Evolutionary conservation across 1,140 invertebrate genomes (phyloP).

Genomic region (Drosophila kurseongensis): DNA sequence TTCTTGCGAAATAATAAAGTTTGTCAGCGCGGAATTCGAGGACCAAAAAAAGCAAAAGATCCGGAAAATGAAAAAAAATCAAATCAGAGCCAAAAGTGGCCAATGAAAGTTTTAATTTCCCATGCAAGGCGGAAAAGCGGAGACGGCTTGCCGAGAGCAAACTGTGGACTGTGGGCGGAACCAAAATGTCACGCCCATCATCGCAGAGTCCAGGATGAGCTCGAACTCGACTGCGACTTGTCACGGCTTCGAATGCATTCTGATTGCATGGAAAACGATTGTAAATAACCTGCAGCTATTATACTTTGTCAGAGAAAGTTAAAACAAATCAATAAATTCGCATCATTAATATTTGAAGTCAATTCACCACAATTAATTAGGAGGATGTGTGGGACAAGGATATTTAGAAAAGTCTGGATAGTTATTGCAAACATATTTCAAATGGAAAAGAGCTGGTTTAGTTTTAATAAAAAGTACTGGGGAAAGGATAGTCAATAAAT

Average conservation of each 20-base stretch:
- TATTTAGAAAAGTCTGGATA: too few relatives aligned
- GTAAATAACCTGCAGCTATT: conserved; percentile 24
- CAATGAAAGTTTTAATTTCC: conserved; percentile 50
- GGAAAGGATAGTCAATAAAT: too few relatives aligned
- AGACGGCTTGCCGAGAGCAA: conserved; percentile 18
- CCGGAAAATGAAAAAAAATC: conserved; percentile 21
- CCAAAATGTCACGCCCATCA: conserved; percentile 38
- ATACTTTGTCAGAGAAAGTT: conserved; percentile 19
- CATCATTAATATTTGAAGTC: not conserved
- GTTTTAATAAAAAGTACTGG: too few relatives aligned
- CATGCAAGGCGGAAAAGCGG: not conserved
- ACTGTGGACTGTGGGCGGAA: conserved; percentile 18
- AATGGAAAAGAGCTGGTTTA: too few relatives aligned
- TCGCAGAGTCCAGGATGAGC: conserved; percentile 21
- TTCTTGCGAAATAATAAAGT: conserved; percentile 88
- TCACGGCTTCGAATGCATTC: conserved; percentile 16
- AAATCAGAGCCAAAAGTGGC: conserved; percentile 54
- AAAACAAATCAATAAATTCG: conserved; percentile 19
- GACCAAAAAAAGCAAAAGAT: conserved; percentile 4
- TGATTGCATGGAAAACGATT: conserved; percentile 8
- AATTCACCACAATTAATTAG: too few relatives aligned
- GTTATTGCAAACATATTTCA: too few relatives aligned
- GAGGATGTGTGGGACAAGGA: too few relatives aligned
- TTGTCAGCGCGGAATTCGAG: conserved; percentile 85
- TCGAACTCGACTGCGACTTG: conserved; percentile 15